Percentiles rank a stretch among this genome's conserved stretches.
Evolutionary conservation across 2,113 vertebrate species (phyloP).

Genomic region (Pteruthius melanotis): DNA sequence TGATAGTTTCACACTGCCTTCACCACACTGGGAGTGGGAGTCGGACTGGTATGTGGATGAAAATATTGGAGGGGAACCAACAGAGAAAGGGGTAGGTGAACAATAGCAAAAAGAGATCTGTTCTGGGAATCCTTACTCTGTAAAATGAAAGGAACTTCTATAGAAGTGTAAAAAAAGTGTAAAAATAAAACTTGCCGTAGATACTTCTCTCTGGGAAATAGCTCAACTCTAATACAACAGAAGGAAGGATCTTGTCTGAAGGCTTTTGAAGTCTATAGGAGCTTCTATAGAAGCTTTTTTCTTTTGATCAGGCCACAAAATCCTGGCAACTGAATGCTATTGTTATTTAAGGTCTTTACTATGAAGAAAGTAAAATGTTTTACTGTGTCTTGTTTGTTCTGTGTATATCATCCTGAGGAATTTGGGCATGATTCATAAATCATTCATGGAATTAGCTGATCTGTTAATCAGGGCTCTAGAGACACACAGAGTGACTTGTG

Average conservation of each 20-base stretch:
- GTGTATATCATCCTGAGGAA: background rate
- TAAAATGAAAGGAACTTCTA: background rate
- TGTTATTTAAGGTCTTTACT: background rate
- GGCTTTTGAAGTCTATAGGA: background rate
- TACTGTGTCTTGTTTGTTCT: background rate
- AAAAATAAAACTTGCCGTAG: background rate
- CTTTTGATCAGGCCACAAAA: background rate
- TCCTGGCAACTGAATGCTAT: background rate
- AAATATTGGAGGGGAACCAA: constrained; percentile 94
- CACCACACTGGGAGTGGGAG: constrained; percentile 95
- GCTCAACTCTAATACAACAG: background rate
- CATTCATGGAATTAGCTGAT: constrained; percentile 17
- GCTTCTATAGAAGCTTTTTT: background rate
- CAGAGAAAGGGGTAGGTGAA: constrained; percentile 90
- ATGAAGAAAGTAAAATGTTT: background rate
- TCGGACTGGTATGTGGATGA: constrained; percentile 94
- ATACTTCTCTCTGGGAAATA: background rate
- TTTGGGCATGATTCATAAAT: background rate
- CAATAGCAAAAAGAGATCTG: background rate
- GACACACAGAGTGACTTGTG: background rate
- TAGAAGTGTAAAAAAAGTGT: background rate
- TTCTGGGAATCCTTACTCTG: constrained; percentile 11
- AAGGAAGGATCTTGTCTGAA: background rate
- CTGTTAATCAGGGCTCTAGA: background rate
- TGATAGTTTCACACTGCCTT: constrained; percentile 83